Evolutionary conservation across 2,797 vertebrate genomes (phyloP).

Genomic region (Chaetodon trifasciatus): DNA sequence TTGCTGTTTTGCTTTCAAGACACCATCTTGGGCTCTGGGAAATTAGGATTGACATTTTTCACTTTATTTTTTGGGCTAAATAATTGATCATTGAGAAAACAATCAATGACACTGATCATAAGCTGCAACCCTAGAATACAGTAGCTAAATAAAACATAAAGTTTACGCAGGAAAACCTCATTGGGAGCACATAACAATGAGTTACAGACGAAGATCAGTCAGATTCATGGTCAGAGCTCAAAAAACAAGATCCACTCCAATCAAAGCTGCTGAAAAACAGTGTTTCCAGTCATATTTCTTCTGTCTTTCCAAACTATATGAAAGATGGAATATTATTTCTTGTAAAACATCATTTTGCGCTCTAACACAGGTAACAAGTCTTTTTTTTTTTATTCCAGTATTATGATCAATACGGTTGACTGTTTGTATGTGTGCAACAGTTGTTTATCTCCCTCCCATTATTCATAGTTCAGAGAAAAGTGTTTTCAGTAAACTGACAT

Average conservation of each 20-base stretch:
- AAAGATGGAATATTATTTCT: not conserved
- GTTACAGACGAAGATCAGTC: not conserved
- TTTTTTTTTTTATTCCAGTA: not conserved
- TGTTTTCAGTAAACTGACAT: conserved; percentile 15
- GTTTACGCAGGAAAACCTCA: not conserved
- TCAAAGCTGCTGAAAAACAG: not conserved
- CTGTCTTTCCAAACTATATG: not conserved
- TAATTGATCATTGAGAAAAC: not conserved
- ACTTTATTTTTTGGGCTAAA: no score
- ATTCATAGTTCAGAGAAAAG: conserved; percentile 30
- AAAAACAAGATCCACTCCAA: not conserved
- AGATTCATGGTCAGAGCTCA: no score
- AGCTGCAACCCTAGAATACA: not conserved
- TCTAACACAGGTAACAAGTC: not conserved
- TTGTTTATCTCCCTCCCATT: conserved; percentile 8
- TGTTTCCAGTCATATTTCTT: not conserved
- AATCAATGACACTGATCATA: not conserved
- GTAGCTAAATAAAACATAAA: no score
- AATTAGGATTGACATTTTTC: no score
- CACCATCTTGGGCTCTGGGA: no score
- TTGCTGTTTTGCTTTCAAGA: no score
- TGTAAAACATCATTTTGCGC: not conserved
- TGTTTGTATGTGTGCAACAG: not conserved
- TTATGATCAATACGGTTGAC: not conserved
- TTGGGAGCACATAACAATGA: not conserved